A percentile compares a stretch with the other conserved stretches of the same genome.
phyloP scores from a whole-genome alignment of 1,140 invertebrate species.

The Sycophaga agraensis region DNA sequence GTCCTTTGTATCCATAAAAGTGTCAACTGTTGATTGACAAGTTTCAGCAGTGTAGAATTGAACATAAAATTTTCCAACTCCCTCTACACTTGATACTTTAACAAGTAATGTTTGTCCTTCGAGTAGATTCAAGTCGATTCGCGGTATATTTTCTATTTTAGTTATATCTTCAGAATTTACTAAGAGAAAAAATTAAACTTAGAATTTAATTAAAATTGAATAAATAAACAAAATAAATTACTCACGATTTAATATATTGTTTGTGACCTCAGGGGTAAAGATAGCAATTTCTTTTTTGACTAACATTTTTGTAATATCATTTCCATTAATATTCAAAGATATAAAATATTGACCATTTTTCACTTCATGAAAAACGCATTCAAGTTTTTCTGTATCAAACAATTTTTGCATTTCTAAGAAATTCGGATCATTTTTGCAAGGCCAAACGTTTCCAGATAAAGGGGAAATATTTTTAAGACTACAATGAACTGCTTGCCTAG shows the following conservation, averaged over 20 bases:
- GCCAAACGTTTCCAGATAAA: conserved; percentile 57
- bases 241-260: conserved; percentile 31
- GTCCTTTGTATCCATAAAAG: conserved; percentile 43
- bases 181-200: too few species aligned
- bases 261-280: conserved; percentile 16
- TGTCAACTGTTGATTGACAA: conserved; percentile 37
- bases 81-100: conserved; percentile 46
- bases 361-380: conserved; percentile 57
- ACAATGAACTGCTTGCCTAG: conserved; percentile 70
- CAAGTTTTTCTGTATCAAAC: conserved; percentile 63
- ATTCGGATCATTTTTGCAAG: too few species aligned
- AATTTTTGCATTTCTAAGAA: conserved; percentile 59
- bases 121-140: conserved; percentile 47
- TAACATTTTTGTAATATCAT: conserved; percentile 49
- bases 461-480: conserved; percentile 63
- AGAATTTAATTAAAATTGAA: too few species aligned
- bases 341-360: conserved; percentile 58
- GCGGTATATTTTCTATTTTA: not conserved
- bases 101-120: conserved; percentile 47
- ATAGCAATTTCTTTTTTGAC: conserved; percentile 53
- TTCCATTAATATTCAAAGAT: conserved; percentile 56
- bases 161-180: not conserved
- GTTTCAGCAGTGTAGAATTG: conserved; percentile 45
- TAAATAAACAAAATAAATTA: not conserved
- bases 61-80: conserved; percentile 49